phyloP scores from a whole-genome alignment of 2,888 invertebrate species.

The Axea sp. region DNA sequence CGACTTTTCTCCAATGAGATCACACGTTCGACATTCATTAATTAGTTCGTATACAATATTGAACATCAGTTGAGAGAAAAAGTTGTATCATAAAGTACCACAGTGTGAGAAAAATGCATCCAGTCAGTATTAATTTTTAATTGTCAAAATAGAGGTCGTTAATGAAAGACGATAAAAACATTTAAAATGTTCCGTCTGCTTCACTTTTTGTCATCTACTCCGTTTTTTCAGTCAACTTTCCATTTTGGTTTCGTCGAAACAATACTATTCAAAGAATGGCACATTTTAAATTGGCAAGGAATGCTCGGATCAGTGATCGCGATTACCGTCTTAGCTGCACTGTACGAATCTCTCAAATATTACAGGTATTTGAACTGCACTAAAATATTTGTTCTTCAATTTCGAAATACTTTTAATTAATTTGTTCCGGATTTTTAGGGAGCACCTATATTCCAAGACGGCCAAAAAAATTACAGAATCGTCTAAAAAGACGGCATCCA shows the following conservation, averaged over 20 bases:
- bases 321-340: slow-evolving; percentile 82
- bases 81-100: no score
- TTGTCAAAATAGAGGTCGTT: neutral
- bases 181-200: neutral
- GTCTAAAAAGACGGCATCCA: no score
- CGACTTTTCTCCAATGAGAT: slow-evolving; percentile 12
- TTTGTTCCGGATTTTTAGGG: slow-evolving; percentile 25
- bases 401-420: no score
- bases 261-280: slow-evolving; percentile 81
- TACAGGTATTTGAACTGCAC: slow-evolving; percentile 79
- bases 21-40: neutral
- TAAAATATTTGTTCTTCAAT: no score
- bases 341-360: slow-evolving; percentile 86
- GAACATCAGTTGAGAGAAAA: neutral
- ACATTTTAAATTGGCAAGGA: slow-evolving; percentile 77
- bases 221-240: slow-evolving; percentile 75
- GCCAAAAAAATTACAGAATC: no score
- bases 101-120: slow-evolving; percentile 50
- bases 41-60: neutral
- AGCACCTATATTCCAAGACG: no score
- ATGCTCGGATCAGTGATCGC: slow-evolving; percentile 83
- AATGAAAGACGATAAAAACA: neutral
- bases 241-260: slow-evolving; percentile 80
- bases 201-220: neutral
- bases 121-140: slow-evolving; percentile 23